Evolutionary conservation across 2,113 vertebrate genomes (phyloP).

Genomic region (Choloepus hoffmanni): DNA sequence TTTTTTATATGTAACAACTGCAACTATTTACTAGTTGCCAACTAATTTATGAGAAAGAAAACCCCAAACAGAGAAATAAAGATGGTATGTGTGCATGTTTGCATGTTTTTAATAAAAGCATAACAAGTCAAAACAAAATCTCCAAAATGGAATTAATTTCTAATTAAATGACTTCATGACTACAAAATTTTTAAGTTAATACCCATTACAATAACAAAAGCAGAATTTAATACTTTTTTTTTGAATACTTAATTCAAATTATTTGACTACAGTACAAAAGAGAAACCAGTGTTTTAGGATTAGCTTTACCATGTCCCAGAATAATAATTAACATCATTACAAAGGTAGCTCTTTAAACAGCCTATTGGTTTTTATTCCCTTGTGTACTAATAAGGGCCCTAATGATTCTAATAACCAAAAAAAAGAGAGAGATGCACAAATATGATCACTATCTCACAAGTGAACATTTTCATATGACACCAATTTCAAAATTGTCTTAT

Average conservation of each 20-base stretch:
- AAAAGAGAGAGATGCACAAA: background rate
- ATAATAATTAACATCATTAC: background rate
- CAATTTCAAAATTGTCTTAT: conserved; percentile 17
- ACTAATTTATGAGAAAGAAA: conserved; percentile 12
- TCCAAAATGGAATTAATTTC: conserved; percentile 30
- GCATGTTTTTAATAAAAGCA: conserved; percentile 37
- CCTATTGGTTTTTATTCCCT: background rate
- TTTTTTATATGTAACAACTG: background rate
- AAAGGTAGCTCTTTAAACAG: background rate
- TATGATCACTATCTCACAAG: background rate
- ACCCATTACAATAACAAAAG: conserved; percentile 11
- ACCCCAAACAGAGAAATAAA: conserved; percentile 10
- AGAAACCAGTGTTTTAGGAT: background rate
- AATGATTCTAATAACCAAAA: background rate
- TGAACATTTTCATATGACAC: conserved; percentile 8
- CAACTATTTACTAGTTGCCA: conserved; percentile 46
- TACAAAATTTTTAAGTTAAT: conserved; percentile 20
- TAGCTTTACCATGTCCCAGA: background rate
- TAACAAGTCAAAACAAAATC: background rate
- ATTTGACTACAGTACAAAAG: background rate
- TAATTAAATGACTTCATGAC: conserved; percentile 35
- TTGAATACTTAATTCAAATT: background rate
- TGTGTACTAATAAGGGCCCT: background rate
- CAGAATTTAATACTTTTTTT: background rate
- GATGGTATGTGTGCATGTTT: background rate